Evolutionary conservation across 1,140 invertebrate genomes (phyloP).

Genomic region (Ceratoteleas bidentatus): DNA sequence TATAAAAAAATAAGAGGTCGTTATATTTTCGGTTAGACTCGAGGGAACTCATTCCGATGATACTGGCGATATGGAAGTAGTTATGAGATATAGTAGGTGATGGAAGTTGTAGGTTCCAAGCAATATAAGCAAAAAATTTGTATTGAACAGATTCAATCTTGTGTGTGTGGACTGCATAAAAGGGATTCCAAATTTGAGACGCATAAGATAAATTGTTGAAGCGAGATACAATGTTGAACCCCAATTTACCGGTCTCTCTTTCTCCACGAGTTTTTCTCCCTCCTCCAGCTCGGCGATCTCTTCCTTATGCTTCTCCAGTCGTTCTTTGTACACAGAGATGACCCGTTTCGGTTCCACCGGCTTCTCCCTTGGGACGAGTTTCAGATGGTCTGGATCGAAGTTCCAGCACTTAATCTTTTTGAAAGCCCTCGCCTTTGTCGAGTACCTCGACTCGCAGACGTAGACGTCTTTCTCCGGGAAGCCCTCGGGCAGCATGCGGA

Average conservation of each 20-base stretch:
- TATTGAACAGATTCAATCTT: too few relatives aligned
- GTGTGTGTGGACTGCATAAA: too few relatives aligned
- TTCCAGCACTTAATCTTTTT: constrained; percentile 98
- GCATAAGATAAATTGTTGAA: too few relatives aligned
- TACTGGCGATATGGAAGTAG: too few relatives aligned
- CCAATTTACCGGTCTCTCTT: constrained; percentile 90
- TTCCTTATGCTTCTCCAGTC: constrained; percentile 94
- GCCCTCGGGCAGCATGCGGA: constrained; percentile 92
- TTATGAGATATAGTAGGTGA: too few relatives aligned
- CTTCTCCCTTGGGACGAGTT: constrained; percentile 86
- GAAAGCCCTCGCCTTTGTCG: constrained; percentile 90
- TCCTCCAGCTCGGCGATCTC: constrained; percentile 93
- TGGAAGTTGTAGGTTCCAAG: too few relatives aligned
- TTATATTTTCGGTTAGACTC: too few relatives aligned
- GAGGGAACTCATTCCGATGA: too few relatives aligned
- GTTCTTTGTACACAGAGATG: constrained; percentile 95
- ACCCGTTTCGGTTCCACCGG: constrained; percentile 91
- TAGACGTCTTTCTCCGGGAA: constrained; percentile 97
- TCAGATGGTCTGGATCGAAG: constrained; percentile 85
- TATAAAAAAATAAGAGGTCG: too few relatives aligned
- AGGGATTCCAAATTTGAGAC: too few relatives aligned
- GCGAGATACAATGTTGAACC: too few relatives aligned
- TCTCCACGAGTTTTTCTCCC: constrained; percentile 88
- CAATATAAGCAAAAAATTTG: too few relatives aligned
- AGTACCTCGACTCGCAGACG: constrained; percentile 98